A percentile compares a stretch with the other conserved stretches of the same genome.
Conservation (phyloP, 2,113 vertebrate species). For the Excalfactoria chinensis region DNA sequence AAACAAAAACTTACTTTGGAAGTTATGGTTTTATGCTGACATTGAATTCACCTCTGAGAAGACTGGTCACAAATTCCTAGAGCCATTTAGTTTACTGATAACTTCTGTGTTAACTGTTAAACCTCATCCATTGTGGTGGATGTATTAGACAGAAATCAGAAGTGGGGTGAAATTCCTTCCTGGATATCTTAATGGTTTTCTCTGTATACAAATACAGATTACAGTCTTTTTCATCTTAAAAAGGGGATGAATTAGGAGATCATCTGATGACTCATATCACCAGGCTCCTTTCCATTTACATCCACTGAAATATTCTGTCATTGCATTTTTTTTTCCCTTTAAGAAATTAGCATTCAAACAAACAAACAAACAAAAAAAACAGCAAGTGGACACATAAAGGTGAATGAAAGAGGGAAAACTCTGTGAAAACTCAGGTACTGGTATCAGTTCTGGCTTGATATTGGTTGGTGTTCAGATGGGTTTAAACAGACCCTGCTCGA, state of each 20-base stretch:
- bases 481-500: background rate
- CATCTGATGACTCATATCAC: background rate
- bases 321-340: too few relatives aligned
- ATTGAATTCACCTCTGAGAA: background rate
- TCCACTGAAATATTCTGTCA: background rate
- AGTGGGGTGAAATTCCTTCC: background rate
- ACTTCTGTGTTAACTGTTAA: background rate
- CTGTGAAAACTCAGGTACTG: background rate
- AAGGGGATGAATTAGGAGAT: fast-evolving
- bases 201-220: fast-evolving
- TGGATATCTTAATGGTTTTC: background rate
- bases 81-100: background rate
- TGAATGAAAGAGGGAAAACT: background rate
- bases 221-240: background rate
- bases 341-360: too few relatives aligned
- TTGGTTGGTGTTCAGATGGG: background rate
- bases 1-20: background rate
- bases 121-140: background rate
- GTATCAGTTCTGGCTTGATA: background rate
- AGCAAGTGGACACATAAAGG: background rate
- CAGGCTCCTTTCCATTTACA: background rate
- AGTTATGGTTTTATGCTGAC: background rate
- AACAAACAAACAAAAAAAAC: background rate
- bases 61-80: background rate
- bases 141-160: background rate